Base-by-base conservation (phyloP, 2,797 vertebrate species). In the Erpetoichthys calabaricus region DNA sequence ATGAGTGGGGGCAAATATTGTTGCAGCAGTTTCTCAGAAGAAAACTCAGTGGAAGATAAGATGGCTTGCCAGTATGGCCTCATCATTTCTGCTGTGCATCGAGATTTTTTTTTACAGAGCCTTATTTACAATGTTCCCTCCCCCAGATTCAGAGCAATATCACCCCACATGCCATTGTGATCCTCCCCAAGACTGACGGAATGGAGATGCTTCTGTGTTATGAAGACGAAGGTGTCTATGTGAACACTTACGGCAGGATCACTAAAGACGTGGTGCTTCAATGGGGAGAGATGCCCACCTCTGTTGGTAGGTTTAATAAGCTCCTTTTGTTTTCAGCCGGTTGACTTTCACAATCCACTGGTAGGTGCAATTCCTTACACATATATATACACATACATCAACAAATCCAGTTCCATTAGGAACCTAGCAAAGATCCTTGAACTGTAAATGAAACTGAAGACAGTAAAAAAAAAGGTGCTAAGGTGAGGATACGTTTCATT, bases 131-230 rank as follows among this genome's bases (percentile, higher is more conserved):
- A 45, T 57, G 63, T 46, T 51, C 3, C 57, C 61, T 65, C 63
- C 64, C 76, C 69, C 85, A 98, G 95, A 98, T 97, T 86, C 94
- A 98, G 87, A 91, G 91, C 84, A 94, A 89, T 84, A 92, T 98
- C 77, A 96, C 91, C 71, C 94, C 95, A 68, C 95, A 98, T 56
- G 94, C 95, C 83, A 98, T 98, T 70, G 93, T 98, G 81, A 92
- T 98, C 76, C 86, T 98, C 80, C 95, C 95, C 69, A 97, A 94
- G 84, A 98, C 94, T 47, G 94, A 98, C 57, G 95, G 95, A 69
- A 98, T 98, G 94, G 94, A 98, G 83, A 96, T 98, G 94, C 89
- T 98, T 60, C 91, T 98, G 76, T 98, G 95, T 81, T 98, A 98
- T 71, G 95, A 98, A 84, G 95, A 98, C 61, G 95, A 98, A 69